These are phyloP conservation scores for Sebastes variabilis DNA, from an alignment of 2,797 vertebrate species.

Conservation along the genomic window DNA sequence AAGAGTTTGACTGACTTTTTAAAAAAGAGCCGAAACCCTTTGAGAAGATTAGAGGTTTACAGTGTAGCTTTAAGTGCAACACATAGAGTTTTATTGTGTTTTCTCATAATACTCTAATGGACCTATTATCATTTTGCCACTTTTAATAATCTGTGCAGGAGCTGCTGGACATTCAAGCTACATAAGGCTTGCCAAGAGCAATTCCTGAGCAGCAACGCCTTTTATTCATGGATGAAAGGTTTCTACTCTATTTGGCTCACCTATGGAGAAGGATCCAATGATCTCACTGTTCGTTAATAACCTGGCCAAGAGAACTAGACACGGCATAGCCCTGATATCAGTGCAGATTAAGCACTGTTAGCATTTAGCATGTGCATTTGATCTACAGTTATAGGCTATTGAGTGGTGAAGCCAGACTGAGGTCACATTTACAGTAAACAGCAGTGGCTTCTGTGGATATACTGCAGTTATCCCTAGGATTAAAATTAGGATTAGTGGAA, in stretches of 20 bases:
- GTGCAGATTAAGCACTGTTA: not conserved
- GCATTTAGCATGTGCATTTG: not conserved
- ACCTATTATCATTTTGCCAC: constrained; percentile 28
- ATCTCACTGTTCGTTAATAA: constrained; percentile 49
- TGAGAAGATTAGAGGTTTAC: not conserved
- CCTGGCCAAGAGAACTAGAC: not conserved
- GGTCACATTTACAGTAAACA: constrained; percentile 43
- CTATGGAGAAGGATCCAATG: constrained; percentile 45
- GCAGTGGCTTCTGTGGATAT: not conserved
- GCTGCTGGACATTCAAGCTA: constrained; percentile 40
- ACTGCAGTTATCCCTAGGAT: constrained; percentile 20
- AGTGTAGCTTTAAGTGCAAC: not conserved
- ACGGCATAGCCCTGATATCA: not conserved
- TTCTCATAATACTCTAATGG: constrained; percentile 17
- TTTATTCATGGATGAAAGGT: constrained; percentile 67
- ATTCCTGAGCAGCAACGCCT: constrained; percentile 59
- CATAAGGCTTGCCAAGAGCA: constrained; percentile 40
- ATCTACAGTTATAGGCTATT: not conserved
- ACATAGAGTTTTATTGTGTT: constrained; percentile 17
- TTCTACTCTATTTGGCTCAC: constrained; percentile 56
- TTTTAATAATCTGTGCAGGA: constrained; percentile 43
- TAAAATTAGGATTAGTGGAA: constrained; percentile 24
- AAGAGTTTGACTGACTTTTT: not conserved
- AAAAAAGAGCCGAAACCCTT: not conserved
- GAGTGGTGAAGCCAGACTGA: constrained; percentile 9